Conservation (phyloP, 2,888 invertebrate genomes). For the Morpho achilles region DNA sequence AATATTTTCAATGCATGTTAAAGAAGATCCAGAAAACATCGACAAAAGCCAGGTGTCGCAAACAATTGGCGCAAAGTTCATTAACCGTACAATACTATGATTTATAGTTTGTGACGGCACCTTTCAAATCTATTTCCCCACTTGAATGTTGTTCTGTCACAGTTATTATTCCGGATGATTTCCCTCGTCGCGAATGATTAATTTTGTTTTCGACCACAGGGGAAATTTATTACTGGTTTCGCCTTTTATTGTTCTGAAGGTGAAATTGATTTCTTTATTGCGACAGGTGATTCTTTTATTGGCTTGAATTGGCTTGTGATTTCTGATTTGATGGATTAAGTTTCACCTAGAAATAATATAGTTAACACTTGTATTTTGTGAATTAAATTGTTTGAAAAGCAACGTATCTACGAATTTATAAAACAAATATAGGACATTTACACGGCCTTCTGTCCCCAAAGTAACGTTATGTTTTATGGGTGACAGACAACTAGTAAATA, state of each 20-base stretch:
- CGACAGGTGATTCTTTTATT: constrained; percentile 22
- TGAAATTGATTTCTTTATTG: constrained; percentile 28
- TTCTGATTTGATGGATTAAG: constrained; percentile 2
- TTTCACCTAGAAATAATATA: background rate
- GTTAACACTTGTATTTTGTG: too few species aligned
- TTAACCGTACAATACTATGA: constrained; percentile 8
- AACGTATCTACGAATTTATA: too few species aligned
- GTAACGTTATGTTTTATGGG: too few species aligned
- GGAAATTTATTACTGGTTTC: constrained; percentile 39
- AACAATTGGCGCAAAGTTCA: constrained; percentile 11
- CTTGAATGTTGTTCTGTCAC: constrained; percentile 29
- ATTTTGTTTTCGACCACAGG: constrained; percentile 35
- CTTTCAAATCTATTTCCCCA: constrained; percentile 15
- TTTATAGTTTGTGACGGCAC: constrained; percentile 10
- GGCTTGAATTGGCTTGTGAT: constrained; percentile 11
- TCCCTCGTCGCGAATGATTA: constrained; percentile 46
- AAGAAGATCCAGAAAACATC: too few species aligned
- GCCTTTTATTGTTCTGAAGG: constrained; percentile 25
- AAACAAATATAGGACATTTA: too few species aligned
- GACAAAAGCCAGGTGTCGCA: constrained; percentile 3
- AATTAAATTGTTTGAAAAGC: too few species aligned
- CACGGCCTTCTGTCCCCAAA: too few species aligned
- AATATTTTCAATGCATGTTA: too few species aligned
- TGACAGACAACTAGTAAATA: too few species aligned
- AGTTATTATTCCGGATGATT: constrained; percentile 39